Conservation (phyloP, 2,113 vertebrate genomes). For the Neolamprologus brichardi region DNA sequence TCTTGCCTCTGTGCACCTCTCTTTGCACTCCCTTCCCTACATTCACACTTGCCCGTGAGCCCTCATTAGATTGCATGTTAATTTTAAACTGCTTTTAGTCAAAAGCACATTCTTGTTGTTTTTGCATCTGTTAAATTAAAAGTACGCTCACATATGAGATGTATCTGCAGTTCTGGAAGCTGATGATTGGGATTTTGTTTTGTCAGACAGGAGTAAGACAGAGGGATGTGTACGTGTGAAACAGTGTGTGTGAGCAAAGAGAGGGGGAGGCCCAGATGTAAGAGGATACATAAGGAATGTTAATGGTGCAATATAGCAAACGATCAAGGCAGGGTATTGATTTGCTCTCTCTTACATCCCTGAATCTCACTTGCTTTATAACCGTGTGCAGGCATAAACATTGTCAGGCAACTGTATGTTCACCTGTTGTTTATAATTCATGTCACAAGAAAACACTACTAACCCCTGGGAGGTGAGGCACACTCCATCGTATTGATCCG, state of each 20-base stretch:
- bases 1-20: neutral
- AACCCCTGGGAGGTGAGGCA: neutral
- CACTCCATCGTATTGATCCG: slow-evolving; percentile 24
- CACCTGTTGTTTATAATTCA: slow-evolving; percentile 38
- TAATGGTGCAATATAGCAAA: slow-evolving; percentile 47
- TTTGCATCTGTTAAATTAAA: neutral
- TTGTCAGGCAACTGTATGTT: neutral
- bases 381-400: neutral
- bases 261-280: neutral
- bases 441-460: slow-evolving; percentile 32
- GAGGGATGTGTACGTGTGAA: neutral
- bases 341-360: neutral
- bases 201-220: neutral
- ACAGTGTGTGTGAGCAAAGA: neutral
- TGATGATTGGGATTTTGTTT: neutral
- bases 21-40: neutral
- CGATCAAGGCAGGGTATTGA: slow-evolving; percentile 29
- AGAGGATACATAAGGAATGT: slow-evolving; percentile 45
- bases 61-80: neutral
- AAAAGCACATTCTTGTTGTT: neutral
- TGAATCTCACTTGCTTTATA: neutral
- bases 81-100: neutral
- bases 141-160: neutral
- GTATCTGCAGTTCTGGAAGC: neutral
- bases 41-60: neutral